Base-by-base conservation (phyloP, 2,113 vertebrate genomes). In the Phyllopteryx taeniolatus region DNA sequence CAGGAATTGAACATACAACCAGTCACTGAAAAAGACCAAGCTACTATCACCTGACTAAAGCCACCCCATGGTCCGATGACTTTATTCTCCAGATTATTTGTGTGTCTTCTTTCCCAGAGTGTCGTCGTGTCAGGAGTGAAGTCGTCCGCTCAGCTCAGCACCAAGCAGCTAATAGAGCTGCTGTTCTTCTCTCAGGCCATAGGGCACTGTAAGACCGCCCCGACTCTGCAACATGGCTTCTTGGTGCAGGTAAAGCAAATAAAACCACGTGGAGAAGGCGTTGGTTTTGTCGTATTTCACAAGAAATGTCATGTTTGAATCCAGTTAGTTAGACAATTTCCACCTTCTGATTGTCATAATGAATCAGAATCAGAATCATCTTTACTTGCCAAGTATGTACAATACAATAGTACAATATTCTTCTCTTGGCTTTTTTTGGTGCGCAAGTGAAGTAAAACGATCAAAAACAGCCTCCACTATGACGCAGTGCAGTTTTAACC, bases 181-280 rank as follows among this genome's bases (percentile, higher is more conserved):
- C 89, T 93, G 67, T 91, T 90, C 78, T 76, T 61, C 79, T 80
- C 82, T 1, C 90, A 97, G 93, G 95, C 95, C 14, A 94, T 95
- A 0, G 90, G 94, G 20, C 95, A 96, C 88, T 97, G 96, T 87
- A 98, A 97, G 88, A 95, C 93, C 60, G 83, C 94, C 53, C 96
- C 96, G 1, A 94, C 94, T 1, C 87, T 97, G 88, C 95, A 98
- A 73, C 96, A 98, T 0, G 96, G 97, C 63, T 96, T 99, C 89
- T 91, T 99, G 0, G 96, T 96, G 2, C 96, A 99, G 95, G 97
- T 98, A 91, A 71, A 70, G 27, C 12, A 3, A 47, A 53, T 39
- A 2, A 9, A 39, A 42, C n/a, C 6, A 57, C 6, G 6, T 42
- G 31, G 14, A 1, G 15, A 33, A 56, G 15, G 15, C 31, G 0